phyloP scores from a whole-genome alignment of 2,113 vertebrate genomes.

The Uria aalge region DNA sequence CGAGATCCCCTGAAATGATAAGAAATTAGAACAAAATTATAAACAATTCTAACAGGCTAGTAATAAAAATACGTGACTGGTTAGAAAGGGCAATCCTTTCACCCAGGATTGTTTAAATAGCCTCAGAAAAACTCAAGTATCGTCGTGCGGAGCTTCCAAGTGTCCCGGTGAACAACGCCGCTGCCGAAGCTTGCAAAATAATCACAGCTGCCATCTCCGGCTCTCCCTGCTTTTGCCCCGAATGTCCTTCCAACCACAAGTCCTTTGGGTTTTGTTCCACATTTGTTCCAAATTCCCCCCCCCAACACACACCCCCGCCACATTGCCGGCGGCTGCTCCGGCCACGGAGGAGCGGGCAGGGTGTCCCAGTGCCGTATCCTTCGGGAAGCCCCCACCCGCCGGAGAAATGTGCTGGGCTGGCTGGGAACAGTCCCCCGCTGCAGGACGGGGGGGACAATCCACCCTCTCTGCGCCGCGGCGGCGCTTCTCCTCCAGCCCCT shows the following conservation, averaged over 20 bases:
- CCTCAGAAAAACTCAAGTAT: not conserved
- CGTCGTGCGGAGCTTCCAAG: not conserved
- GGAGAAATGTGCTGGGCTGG: not conserved
- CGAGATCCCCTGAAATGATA: accelerated
- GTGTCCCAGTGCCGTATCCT: not conserved
- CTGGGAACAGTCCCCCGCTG: not conserved
- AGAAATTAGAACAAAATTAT: not conserved
- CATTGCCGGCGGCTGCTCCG: not conserved
- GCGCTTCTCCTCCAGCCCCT: not conserved
- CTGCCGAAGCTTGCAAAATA: not conserved
- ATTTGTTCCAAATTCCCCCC: not conserved
- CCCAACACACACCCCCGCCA: not conserved
- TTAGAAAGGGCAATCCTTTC: not conserved
- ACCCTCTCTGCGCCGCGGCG: not conserved
- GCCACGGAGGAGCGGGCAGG: accelerated
- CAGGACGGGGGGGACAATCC: too few relatives aligned
- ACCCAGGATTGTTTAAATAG: not conserved
- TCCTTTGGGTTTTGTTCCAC: not conserved
- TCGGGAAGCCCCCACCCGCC: accelerated
- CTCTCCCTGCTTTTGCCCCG: not conserved
- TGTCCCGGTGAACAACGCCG: accelerated
- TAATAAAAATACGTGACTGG: accelerated
- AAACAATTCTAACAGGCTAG: not conserved
- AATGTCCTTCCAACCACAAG: not conserved
- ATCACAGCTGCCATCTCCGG: not conserved